Evolutionary conservation across 2,797 vertebrate genomes (phyloP), one percentile per base, ranked within the genome.

Genomic region (Coregonus suidteri): DNA sequence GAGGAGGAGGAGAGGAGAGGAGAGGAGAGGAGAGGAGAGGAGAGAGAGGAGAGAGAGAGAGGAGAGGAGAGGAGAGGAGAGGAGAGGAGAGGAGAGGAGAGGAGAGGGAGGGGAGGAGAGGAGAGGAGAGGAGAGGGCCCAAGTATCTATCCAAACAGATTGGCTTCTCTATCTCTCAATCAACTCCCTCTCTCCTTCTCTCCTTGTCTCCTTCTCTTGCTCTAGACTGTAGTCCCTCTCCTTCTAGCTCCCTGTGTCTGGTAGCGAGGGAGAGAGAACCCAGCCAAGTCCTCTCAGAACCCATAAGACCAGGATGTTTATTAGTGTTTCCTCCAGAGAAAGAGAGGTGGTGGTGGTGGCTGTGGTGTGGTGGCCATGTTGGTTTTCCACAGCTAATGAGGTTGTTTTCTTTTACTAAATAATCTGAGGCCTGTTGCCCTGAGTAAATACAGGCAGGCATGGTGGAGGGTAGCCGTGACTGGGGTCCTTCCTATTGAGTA

Each of bases 371-470:
- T 20, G 1, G 30, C 7, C 59, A 18, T 18, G 30, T 67, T 9
- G 41, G 5, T 72, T 59, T 76, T 78, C 65, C 80, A 53, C 52
- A 34, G 62, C 65, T 79, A 68, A 74, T 67, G 62, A 76, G 51
- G 52, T 47, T 30, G 56, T 75, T 73, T 73, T 16, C 65, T 69
- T 73, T 64, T n/a, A 75, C 73, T 73, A 15, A 71, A 65, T 71
- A 20, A 18, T 56, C 64, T 41, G 37, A 53, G 73, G 69, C 20
- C 73, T 37, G 35, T 37, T 65, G 25, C 52, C 52, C 69, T 67
- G 74, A 30, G 41, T 77, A 59, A 75, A 76, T 68, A 34, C 71
- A 35, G 51, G 5, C 47, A 13, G 64, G 69, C 59, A 41, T n/a
- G 11, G 69, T 34, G 13, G 35, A 68, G 66, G 65, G 72, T 59